Evolutionary conservation across 1,140 invertebrate species (phyloP), one percentile per base, ranked within the genome.

Genomic region (Pogonomyrmex californicus): DNA sequence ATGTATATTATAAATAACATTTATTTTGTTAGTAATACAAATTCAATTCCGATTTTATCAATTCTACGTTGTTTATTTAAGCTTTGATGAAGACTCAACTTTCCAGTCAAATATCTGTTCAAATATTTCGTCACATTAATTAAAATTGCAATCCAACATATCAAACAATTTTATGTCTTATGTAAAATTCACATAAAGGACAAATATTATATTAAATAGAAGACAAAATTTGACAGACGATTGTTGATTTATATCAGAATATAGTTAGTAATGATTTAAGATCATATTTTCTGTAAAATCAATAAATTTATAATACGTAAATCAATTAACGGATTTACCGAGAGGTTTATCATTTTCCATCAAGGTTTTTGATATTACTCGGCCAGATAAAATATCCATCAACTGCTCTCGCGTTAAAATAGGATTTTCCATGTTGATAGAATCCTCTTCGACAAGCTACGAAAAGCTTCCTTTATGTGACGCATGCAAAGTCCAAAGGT

Each of bases 401-500:
- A 93, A 92, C 30, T 90, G 68, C 1, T 91, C 65, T 68, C 86
- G 86, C 14, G 87, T 88, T 7, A 93, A 56, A 7, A 33, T 86
- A 12, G 87, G 82, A 71, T 91, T 88, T 54, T 93, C 86, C 0
- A 49, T 12, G 0, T 87, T 62, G 2, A 58, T 41, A 6, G n/a
- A 33, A 17, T 2, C 0, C 12, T 70, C 60, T n/a, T 83, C 47
- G 7, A 38, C 0, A 58, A 94, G 51, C n/a, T 58, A 51, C 58
- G n/a, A 71, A 94, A 94, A 38, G 89, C 89, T 79, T 90, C 78
- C 87, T 91, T 87, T 41, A 96, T 36, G 44, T 94, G 78, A 1
- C 90, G 81, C 2, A 92, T 78, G 2, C 92, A 91, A 71, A 96
- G 94, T 2, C 96, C 95, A 87, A 96, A 95, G 0, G 95, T 96